phyloP scores from a whole-genome alignment of 1,140 invertebrate genomes.

The Holotrichia oblita region DNA sequence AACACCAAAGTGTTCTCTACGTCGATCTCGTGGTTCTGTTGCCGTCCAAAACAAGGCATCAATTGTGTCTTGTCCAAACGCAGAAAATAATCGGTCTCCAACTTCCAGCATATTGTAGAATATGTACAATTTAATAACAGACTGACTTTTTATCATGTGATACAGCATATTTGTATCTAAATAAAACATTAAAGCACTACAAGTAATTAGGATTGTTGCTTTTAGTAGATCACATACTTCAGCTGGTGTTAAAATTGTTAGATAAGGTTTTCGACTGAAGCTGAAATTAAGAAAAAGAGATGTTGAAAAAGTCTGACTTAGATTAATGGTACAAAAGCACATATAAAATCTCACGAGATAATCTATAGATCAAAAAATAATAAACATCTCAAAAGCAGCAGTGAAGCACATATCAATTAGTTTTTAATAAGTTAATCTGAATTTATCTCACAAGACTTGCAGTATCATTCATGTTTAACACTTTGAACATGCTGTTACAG shows the following conservation, averaged over 20 bases:
- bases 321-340: too few relatives aligned
- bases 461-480: too few relatives aligned
- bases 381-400: too few relatives aligned
- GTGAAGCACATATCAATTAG: background rate
- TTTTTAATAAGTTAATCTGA: too few relatives aligned
- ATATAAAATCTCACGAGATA: too few relatives aligned
- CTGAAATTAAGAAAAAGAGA: background rate
- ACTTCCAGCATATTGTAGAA: slow-evolving; percentile 99
- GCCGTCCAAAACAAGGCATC: slow-evolving; percentile 98
- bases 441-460: too few relatives aligned
- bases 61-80: slow-evolving; percentile 98
- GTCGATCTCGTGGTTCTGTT: slow-evolving; percentile 86
- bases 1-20: slow-evolving; percentile 85
- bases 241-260: slow-evolving; percentile 77
- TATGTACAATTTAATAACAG: slow-evolving; percentile 98
- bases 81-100: slow-evolving; percentile 93
- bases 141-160: slow-evolving; percentile 98
- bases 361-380: too few relatives aligned
- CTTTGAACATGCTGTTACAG: too few relatives aligned
- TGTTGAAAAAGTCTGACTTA: background rate
- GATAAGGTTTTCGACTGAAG: slow-evolving; percentile 18
- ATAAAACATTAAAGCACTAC: slow-evolving; percentile 85
- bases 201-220: slow-evolving; percentile 85
- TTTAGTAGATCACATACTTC: slow-evolving; percentile 98
- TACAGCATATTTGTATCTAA: slow-evolving; percentile 99